Evolutionary conservation across 2,797 vertebrate species (phyloP), one percentile per base, ranked within the genome.

Genomic region (Allobates femoralis): DNA sequence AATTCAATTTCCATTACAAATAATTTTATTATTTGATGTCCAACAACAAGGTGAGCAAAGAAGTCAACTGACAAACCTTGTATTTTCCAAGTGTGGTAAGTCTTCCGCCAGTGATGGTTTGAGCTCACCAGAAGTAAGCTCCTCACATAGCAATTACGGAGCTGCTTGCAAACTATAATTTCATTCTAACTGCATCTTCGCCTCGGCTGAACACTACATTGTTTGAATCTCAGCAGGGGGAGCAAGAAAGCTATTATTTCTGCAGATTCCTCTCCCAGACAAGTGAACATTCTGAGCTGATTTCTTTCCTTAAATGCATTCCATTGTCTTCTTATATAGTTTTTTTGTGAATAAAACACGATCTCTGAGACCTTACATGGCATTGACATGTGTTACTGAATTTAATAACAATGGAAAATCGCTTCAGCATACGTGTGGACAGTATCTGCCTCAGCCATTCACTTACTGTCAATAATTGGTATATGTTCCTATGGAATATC

Each of bases 171-270:
- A 84, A 79, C 86, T 85, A 85, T 88, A 75, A 85, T 81, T 88
- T 88, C 83, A 88, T 80, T 79, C 79, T 75, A 88, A 88, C 73
- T 64, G 82, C 77, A 80, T 75, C 77, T 88, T 79, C 55, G 56
- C 74, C 82, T 76, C 67, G 58, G n/a, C 56, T 80, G 69, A 81
- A 62, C 75, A 62, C 28, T 84, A 80, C 77, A 81, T 74, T 85
- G 73, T 80, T 81, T 81, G 82, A 53, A 46, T 75, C 86, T 81
- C 86, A 76, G 86, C 86, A 80, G 86, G 86, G 77, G 81, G 81
- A 87, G 66, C 37, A 67, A 81, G 58, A 76, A 83, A 81, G 53
- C 86, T 84, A 80, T 88, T 88, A 84, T 88, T 88, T 85, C 69
- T 75, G 18, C 58, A 32, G 58, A 74, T 67, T 80, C 23, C 58